These are phyloP conservation scores for Cephus sareptanus DNA, from an alignment of 2,888 invertebrate species.

Conservation along the genomic window DNA sequence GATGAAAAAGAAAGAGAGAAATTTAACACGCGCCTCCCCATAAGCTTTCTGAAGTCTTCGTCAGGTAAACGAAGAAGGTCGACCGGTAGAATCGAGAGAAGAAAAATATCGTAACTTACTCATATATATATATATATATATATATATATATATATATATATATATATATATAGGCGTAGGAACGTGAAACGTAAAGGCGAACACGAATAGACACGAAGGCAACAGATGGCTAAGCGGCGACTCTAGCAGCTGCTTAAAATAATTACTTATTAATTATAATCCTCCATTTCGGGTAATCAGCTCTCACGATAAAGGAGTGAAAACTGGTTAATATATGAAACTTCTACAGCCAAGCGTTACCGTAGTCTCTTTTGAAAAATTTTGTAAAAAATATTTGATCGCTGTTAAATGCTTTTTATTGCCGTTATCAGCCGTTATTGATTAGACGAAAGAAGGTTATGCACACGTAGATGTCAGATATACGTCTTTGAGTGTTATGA, in stretches of 20 bases:
- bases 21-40: background rate
- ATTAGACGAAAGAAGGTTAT: background rate
- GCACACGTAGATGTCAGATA: background rate
- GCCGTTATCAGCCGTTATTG: background rate
- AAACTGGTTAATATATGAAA: background rate
- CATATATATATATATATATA: background rate
- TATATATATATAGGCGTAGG: background rate
- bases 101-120: background rate
- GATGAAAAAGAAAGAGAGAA: background rate
- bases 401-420: background rate
- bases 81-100: background rate
- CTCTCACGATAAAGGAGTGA: background rate
- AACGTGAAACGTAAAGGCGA: conserved; percentile 12
- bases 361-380: background rate
- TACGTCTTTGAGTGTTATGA: background rate
- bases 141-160: background rate
- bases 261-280: conserved; percentile 26
- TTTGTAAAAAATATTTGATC: background rate
- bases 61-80: conserved; percentile 1
- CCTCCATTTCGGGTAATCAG: background rate
- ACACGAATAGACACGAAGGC: background rate
- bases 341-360: background rate
- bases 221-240: conserved; percentile 24
- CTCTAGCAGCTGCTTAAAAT: conserved; percentile 24
- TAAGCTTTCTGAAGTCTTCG: background rate